A percentile compares a stretch with the other conserved stretches of the same genome.
phyloP scores from a whole-genome alignment of 2,113 vertebrate species.

The Phylloscopus trochilus region DNA sequence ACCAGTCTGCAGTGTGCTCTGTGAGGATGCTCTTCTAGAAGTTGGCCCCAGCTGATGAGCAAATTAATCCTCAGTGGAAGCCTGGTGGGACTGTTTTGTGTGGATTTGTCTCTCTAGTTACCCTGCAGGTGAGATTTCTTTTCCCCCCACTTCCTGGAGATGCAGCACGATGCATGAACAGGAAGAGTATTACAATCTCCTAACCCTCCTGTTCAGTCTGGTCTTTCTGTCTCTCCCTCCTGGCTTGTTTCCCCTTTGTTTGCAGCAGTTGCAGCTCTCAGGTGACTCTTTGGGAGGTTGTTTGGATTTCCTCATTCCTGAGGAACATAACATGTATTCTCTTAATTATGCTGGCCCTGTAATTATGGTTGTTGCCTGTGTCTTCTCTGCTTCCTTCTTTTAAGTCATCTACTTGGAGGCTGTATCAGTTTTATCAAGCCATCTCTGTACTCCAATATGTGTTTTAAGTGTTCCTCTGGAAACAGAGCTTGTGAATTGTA shows the following conservation, averaged over 20 bases:
- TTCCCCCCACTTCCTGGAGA: not conserved
- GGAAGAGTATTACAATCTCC: not conserved
- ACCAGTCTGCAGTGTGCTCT: not conserved
- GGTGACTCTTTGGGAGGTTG: not conserved
- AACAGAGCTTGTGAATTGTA: not conserved
- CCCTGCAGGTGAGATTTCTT: not conserved
- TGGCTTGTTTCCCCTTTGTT: not conserved
- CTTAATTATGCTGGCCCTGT: not conserved
- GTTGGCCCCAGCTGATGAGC: not conserved
- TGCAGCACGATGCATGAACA: not conserved
- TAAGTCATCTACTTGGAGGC: not conserved
- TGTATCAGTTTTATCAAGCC: not conserved
- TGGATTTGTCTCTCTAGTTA: constrained; percentile 1
- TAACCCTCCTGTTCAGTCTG: not conserved
- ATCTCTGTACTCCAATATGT: not conserved
- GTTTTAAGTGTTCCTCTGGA: not conserved
- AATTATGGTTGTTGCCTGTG: not conserved
- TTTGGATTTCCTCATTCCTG: not conserved
- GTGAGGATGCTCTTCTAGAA: constrained; percentile 14
- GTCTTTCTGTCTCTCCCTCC: not conserved
- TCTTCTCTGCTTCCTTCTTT: not conserved
- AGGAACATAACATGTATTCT: not conserved
- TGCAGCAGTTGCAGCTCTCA: not conserved
- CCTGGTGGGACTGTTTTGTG: not conserved
- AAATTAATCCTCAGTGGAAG: not conserved